phyloP scores from a whole-genome alignment of 2,113 vertebrate species.

The Acanthisitta chloris region DNA sequence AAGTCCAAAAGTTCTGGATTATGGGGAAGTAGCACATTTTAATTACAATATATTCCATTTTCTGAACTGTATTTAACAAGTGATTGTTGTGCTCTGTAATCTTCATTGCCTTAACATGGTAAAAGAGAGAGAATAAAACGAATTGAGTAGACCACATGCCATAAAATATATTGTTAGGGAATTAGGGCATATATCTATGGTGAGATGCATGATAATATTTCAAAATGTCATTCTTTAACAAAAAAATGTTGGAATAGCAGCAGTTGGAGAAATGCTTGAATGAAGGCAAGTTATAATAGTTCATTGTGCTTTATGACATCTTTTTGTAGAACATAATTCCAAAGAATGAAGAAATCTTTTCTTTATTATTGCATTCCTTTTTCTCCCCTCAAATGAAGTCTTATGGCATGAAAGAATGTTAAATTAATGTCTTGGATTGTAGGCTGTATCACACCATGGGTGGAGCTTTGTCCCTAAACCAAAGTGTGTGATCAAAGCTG shows the following conservation, averaged over 20 bases:
- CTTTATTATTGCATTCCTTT: background rate
- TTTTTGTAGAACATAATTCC: background rate
- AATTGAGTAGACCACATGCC: background rate
- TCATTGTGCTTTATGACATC: background rate
- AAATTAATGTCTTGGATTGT: background rate
- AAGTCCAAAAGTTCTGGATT: background rate
- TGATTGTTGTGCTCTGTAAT: background rate
- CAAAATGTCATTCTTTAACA: background rate
- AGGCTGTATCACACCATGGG: background rate
- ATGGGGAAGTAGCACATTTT: rapidly evolving
- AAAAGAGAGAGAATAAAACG: background rate
- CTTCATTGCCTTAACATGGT: background rate
- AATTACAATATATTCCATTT: background rate
- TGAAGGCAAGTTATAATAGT: background rate
- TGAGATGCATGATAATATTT: background rate
- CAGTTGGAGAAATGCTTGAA: background rate
- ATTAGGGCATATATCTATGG: background rate
- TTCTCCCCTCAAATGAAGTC: background rate
- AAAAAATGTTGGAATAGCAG: background rate
- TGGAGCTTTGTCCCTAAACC: background rate
- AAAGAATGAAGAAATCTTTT: background rate
- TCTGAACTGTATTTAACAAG: background rate
- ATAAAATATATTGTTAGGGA: background rate
- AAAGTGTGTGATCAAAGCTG: background rate
- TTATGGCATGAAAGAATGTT: background rate